Evolutionary conservation across 2,888 invertebrate genomes (phyloP), one percentile per base, ranked within the genome.

Genomic region (Sarcophaga rosellei): DNA sequence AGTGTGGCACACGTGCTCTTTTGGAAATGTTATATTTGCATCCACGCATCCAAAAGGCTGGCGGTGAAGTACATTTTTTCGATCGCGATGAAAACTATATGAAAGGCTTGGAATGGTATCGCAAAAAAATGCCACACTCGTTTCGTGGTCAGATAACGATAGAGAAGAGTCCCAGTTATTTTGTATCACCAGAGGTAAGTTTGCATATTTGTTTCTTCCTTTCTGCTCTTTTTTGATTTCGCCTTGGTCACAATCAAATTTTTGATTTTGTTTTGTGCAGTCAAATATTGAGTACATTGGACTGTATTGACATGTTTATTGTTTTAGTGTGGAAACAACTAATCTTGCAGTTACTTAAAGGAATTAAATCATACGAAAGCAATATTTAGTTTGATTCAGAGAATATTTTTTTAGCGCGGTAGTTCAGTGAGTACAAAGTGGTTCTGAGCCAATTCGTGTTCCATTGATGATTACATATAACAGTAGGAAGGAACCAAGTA

Each of bases 121-220:
- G 97, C 85, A 96, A 96, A 91, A 97, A 97, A 92, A 99, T 99
- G 98, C 99, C 99, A 15, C 96, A 96, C 91, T 98, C 98, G 1
- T 97, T 96, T 93, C 95, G 96, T 88, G 97, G 97, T 65, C 98
- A 99, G 93, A 96, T 99, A 89, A 98, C 98, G 80, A 97, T 99
- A 89, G 99, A 99, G 93, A 99, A 99, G 94, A 99, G 98, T 90
- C 99, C 99, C 6, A 98, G 98, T 90, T 99, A 99, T 94, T 99
- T 99, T 94, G 98, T 99, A 68, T 98, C 98, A 80, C 97, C 97
- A 17, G 97, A 97, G 95, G 99, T 98, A 93, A 95, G 95, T 91
- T 81, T 81, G 62, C 53, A 70, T 21, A 1, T 69, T 35, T 45
- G n/a, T 17, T 11, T 76, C 20, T 10, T 53, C 15, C 11, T 15